Evolutionary conservation across 1,140 invertebrate genomes (phyloP).

Genomic region (Drosophila guanche): DNA sequence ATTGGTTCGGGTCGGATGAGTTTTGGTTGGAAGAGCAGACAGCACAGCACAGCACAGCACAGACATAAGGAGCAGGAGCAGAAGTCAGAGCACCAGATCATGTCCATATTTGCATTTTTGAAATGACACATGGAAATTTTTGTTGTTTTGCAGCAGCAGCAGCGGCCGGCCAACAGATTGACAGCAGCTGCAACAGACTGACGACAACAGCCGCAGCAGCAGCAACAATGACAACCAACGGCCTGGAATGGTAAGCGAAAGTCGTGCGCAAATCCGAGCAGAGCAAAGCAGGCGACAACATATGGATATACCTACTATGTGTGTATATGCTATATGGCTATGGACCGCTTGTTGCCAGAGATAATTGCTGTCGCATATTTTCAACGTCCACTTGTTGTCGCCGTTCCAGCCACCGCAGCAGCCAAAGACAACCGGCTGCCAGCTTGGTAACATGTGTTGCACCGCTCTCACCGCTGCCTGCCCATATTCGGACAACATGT

Average conservation of each 20-base stretch:
- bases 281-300: slow-evolving; percentile 65
- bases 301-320: slow-evolving; percentile 45
- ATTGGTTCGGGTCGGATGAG: too few relatives aligned
- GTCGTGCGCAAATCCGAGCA: slow-evolving; percentile 70
- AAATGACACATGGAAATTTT: slow-evolving; percentile 82
- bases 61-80: slow-evolving; percentile 25
- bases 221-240: slow-evolving; percentile 33
- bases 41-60: slow-evolving; percentile 13
- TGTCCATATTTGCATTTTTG: slow-evolving; percentile 82
- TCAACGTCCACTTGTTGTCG: slow-evolving; percentile 74
- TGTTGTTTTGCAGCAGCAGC: slow-evolving; percentile 56
- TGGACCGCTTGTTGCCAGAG: slow-evolving; percentile 46
- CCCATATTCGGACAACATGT: slow-evolving; percentile 66
- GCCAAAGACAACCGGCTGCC: slow-evolving; percentile 25
- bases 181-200: slow-evolving; percentile 74
- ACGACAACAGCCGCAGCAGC: slow-evolving; percentile 28
- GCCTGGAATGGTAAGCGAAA: slow-evolving; percentile 72
- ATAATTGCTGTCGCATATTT: slow-evolving; percentile 80
- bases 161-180: slow-evolving; percentile 75
- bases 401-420: slow-evolving; percentile 26
- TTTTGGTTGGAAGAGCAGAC: slow-evolving; percentile 8
- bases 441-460: slow-evolving; percentile 69
- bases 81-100: slow-evolving; percentile 62
- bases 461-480: slow-evolving; percentile 21
- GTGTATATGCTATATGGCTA: slow-evolving; percentile 35